Conservation (phyloP, 2,888 invertebrate species). For the Platerodrilus igneus region DNA sequence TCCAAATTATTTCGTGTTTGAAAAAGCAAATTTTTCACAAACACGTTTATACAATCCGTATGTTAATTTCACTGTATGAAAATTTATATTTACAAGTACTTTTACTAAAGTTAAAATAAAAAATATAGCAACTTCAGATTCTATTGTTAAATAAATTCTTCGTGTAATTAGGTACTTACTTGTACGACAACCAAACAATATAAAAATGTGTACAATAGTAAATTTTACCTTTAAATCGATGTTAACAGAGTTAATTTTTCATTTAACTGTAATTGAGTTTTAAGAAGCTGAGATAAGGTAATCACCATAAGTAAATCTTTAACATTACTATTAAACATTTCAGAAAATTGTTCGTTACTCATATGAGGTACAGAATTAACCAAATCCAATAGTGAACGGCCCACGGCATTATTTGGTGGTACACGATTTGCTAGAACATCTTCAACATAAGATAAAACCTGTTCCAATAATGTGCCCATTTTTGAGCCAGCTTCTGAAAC, state of each 20-base stretch:
- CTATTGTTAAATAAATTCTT: no score
- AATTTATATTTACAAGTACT: no score
- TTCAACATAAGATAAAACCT: conserved; percentile 82
- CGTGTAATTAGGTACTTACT: no score
- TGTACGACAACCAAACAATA: no score
- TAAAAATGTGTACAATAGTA: conserved; percentile 18
- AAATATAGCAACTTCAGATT: no score
- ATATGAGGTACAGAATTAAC: conserved; percentile 91
- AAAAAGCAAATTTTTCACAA: no score
- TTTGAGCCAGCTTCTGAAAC: conserved; percentile 81
- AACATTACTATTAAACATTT: conserved; percentile 93
- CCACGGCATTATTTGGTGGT: conserved; percentile 79
- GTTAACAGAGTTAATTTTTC: conserved; percentile 89
- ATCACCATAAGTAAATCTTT: conserved; percentile 97
- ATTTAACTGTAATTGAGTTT: conserved; percentile 93
- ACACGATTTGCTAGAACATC: conserved; percentile 80
- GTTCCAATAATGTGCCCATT: conserved; percentile 71
- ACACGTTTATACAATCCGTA: no score
- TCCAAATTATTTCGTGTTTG: no score
- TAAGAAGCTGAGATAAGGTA: conserved; percentile 91
- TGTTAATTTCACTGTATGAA: no score
- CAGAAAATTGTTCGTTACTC: conserved; percentile 83
- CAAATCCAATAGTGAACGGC: conserved; percentile 84
- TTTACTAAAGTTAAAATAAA: no score
- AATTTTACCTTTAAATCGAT: conserved; percentile 55